These are phyloP conservation scores for Cuniculus paca DNA, from an alignment of 2,797 vertebrate genomes.

Conservation along the genomic window DNA sequence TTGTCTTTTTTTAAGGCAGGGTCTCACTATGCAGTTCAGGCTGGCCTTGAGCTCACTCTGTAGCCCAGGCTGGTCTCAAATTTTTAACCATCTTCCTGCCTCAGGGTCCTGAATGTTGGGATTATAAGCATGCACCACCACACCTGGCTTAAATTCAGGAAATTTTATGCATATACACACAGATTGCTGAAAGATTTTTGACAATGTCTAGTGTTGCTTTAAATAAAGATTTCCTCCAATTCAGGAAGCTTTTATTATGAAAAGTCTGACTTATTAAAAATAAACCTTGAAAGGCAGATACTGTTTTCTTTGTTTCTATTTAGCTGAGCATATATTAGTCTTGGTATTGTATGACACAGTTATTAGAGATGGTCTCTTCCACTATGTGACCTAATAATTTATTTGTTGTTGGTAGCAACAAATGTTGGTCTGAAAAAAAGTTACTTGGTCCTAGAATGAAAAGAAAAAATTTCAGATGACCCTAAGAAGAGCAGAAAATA, in stretches of 20 bases:
- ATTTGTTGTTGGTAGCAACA: not conserved
- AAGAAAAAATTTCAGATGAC: not conserved
- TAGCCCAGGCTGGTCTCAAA: too few relatives aligned
- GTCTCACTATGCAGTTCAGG: too few relatives aligned
- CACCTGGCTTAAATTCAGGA: constrained; percentile 63
- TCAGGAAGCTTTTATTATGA: constrained; percentile 10
- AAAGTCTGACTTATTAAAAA: not conserved
- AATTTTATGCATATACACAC: not conserved
- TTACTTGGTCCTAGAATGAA: not conserved
- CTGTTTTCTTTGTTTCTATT: not conserved
- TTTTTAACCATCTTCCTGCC: too few relatives aligned
- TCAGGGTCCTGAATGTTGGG: too few relatives aligned
- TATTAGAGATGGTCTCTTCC: not conserved
- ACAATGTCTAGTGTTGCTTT: constrained; percentile 11
- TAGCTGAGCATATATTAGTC: not conserved
- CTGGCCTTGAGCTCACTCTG: too few relatives aligned
- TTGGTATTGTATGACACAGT: not conserved
- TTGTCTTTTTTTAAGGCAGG: too few relatives aligned
- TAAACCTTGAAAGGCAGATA: not conserved
- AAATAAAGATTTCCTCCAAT: constrained; percentile 21
- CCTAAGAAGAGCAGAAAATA: not conserved
- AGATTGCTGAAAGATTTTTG: not conserved
- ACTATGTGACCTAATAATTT: not conserved
- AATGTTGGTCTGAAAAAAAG: not conserved
- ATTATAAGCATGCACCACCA: too few relatives aligned